Percentiles rank a stretch among this genome's conserved stretches.
These are phyloP conservation scores for Malurus elegans DNA, from an alignment of 2,113 vertebrate species.

Conservation along the genomic window DNA sequence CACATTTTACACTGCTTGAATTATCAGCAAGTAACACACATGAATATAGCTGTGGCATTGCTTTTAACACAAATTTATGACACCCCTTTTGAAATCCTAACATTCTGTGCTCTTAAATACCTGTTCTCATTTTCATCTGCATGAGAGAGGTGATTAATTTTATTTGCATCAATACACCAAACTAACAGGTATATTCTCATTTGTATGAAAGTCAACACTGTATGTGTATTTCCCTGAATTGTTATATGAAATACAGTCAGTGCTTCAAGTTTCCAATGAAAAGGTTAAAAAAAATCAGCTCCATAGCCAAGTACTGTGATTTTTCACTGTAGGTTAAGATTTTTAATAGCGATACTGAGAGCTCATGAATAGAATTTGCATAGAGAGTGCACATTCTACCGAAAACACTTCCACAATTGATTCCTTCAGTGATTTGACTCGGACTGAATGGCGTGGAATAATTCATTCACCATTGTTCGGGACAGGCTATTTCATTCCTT, in stretches of 20 bases:
- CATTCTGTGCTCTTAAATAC: neutral
- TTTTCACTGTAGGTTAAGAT: neutral
- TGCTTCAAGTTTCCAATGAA: neutral
- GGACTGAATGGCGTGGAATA: neutral
- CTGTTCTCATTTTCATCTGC: neutral
- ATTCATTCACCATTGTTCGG: neutral
- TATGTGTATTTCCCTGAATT: neutral
- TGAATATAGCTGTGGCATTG: neutral
- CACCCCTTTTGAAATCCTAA: neutral
- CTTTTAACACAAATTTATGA: neutral
- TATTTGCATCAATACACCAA: neutral
- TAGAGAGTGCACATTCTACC: neutral
- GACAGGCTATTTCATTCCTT: neutral
- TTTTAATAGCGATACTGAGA: neutral
- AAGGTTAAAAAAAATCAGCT: neutral
- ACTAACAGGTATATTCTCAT: neutral
- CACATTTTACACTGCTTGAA: neutral
- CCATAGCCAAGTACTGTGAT: neutral
- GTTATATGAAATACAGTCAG: neutral
- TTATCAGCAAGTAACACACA: neutral
- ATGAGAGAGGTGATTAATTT: neutral
- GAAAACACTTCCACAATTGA: neutral
- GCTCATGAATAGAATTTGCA: neutral
- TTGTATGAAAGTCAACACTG: neutral
- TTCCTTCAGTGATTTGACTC: neutral